A percentile compares a stretch with the other conserved stretches of the same genome.
Evolutionary conservation across 2,113 vertebrate genomes (phyloP).

Genomic region (Ammodytes dubius): DNA sequence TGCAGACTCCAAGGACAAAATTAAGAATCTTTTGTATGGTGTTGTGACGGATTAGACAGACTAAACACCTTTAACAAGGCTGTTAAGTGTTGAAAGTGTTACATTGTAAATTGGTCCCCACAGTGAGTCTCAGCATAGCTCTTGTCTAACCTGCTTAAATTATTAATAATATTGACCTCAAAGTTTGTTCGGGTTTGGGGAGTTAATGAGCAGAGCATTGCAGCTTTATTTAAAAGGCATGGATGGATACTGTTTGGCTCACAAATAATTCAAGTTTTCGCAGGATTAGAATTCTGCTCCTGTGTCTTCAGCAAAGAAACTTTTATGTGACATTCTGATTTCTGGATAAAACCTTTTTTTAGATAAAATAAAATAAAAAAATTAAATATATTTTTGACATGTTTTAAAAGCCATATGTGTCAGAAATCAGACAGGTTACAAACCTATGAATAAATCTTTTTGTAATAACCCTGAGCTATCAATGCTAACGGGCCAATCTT

Average conservation of each 20-base stretch:
- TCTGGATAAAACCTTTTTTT: too few relatives aligned
- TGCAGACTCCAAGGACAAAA: neutral
- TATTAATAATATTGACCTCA: neutral
- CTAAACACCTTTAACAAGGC: neutral
- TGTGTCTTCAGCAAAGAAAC: neutral
- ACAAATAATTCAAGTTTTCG: neutral
- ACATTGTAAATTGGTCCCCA: neutral
- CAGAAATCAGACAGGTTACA: too few relatives aligned
- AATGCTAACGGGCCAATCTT: conserved; percentile 3
- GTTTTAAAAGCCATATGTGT: too few relatives aligned
- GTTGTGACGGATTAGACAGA: neutral
- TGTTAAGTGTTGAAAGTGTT: neutral
- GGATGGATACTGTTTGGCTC: neutral
- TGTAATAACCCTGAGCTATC: conserved; percentile 4
- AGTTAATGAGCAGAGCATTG: neutral
- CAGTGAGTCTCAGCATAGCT: neutral
- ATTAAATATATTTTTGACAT: too few relatives aligned
- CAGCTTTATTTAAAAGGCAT: neutral
- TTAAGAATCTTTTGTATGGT: neutral
- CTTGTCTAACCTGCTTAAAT: neutral
- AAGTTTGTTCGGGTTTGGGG: neutral
- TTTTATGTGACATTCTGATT: neutral
- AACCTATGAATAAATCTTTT: too few relatives aligned
- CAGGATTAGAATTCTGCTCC: neutral
- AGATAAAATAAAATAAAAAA: too few relatives aligned